phyloP scores from a whole-genome alignment of 2,113 vertebrate species.

The Cochlearius cochlearius region DNA sequence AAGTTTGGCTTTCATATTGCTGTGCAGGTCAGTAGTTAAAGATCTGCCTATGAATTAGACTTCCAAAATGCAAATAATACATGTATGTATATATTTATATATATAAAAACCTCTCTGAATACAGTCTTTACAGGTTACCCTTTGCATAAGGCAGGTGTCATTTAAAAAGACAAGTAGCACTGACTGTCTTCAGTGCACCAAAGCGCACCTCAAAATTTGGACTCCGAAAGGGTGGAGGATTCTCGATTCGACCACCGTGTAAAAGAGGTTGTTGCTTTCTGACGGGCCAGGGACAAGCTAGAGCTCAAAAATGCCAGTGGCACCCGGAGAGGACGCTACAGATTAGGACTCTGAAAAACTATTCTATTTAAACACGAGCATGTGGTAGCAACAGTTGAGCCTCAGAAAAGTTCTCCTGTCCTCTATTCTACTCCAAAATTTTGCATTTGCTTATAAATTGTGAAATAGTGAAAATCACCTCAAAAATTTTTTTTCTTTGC shows the following conservation, averaged over 20 bases:
- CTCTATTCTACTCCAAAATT: constrained; percentile 46
- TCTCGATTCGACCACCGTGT: not conserved
- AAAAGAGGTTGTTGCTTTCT: constrained; percentile 38
- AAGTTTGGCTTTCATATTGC: constrained; percentile 74
- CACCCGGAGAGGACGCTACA: constrained; percentile 39
- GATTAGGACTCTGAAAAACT: constrained; percentile 50
- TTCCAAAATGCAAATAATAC: constrained; percentile 72
- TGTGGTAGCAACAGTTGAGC: constrained; percentile 28
- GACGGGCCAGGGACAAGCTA: constrained; percentile 17
- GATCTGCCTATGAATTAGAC: constrained; percentile 76
- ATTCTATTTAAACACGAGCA: constrained; percentile 16
- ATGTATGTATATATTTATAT: constrained; percentile 60
- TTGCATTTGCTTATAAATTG: constrained; percentile 50
- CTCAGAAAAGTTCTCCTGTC: constrained; percentile 54
- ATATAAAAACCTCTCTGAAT: constrained; percentile 63
- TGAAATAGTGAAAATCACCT: constrained; percentile 36
- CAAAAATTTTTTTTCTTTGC: constrained; percentile 12
- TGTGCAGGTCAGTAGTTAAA: constrained; percentile 73
- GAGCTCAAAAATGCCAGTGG: constrained; percentile 28
- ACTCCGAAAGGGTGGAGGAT: not conserved
- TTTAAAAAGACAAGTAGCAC: constrained; percentile 67
- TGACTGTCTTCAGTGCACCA: constrained; percentile 51
- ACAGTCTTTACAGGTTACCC: constrained; percentile 62
- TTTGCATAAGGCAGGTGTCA: constrained; percentile 71
- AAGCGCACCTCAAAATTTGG: not conserved